Conservation (phyloP, 2,113 vertebrate species). For the Peucedramus taeniatus region DNA sequence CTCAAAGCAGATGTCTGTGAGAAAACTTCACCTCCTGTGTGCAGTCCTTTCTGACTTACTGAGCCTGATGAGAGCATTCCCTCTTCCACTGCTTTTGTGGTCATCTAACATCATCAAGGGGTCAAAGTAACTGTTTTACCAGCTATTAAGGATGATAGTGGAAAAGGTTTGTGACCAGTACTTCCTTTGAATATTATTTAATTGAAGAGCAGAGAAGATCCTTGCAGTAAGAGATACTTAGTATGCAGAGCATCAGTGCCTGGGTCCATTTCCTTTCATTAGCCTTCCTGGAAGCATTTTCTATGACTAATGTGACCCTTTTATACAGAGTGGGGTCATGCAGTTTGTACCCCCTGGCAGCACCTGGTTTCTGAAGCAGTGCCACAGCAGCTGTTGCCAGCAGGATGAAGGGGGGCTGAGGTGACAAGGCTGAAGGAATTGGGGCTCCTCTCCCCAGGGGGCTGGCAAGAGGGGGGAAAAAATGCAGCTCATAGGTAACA, state of each 20-base stretch:
- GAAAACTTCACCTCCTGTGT: background rate
- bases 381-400: background rate
- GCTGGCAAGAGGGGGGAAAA: accelerated
- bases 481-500: background rate
- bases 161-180: background rate
- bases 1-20: background rate
- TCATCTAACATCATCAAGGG: background rate
- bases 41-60: background rate
- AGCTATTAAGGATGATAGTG: background rate
- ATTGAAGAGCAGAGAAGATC: background rate
- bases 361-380: background rate
- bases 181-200: background rate
- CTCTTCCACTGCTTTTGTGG: background rate
- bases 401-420: accelerated
- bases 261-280: constrained; percentile 11
- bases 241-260: background rate
- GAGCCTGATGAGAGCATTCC: background rate
- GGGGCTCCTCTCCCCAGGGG: background rate
- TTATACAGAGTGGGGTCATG: background rate
- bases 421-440: background rate
- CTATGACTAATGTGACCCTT: background rate
- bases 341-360: background rate
- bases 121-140: background rate
- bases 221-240: background rate
- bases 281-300: constrained; percentile 30